These are phyloP conservation scores for Cephus pulcher DNA, from an alignment of 2,888 invertebrate genomes.

Conservation along the genomic window DNA sequence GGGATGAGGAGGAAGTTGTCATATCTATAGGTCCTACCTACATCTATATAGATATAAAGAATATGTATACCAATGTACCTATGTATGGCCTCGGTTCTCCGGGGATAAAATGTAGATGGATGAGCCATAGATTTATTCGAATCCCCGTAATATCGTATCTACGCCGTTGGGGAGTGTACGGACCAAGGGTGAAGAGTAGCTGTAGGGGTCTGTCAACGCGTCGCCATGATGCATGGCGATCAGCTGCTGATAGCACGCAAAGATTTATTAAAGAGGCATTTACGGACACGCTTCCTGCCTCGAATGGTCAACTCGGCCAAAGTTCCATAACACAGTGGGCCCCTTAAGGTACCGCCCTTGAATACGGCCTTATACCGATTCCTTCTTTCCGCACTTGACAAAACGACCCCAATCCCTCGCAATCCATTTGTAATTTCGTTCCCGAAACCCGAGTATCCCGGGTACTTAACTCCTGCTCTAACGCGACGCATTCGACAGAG, in stretches of 20 bases:
- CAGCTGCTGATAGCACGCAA: conserved; percentile 57
- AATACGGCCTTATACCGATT: background rate
- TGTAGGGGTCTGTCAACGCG: conserved; percentile 58
- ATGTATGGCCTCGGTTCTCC: conserved; percentile 39
- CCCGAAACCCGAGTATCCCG: background rate
- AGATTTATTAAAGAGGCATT: conserved; percentile 58
- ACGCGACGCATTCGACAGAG: background rate
- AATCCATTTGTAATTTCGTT: background rate
- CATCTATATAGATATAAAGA: background rate
- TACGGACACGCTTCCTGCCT: conserved; percentile 27
- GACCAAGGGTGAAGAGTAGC: conserved; percentile 34
- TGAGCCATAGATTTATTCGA: conserved; percentile 64
- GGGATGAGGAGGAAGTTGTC: conserved; percentile 3
- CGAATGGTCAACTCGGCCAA: conserved; percentile 22
- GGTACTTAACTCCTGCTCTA: background rate
- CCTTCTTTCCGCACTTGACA: background rate
- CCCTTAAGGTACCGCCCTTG: background rate
- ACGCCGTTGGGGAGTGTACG: conserved; percentile 27
- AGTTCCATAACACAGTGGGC: background rate
- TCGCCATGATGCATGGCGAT: conserved; percentile 60
- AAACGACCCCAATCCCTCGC: background rate
- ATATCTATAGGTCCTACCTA: background rate
- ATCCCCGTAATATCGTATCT: conserved; percentile 63
- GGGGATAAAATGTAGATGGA: conserved; percentile 64
- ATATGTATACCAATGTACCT: conserved; percentile 14